Base-by-base conservation (phyloP, 2,888 invertebrate genomes). In the Eupithecia dodoneata region DNA sequence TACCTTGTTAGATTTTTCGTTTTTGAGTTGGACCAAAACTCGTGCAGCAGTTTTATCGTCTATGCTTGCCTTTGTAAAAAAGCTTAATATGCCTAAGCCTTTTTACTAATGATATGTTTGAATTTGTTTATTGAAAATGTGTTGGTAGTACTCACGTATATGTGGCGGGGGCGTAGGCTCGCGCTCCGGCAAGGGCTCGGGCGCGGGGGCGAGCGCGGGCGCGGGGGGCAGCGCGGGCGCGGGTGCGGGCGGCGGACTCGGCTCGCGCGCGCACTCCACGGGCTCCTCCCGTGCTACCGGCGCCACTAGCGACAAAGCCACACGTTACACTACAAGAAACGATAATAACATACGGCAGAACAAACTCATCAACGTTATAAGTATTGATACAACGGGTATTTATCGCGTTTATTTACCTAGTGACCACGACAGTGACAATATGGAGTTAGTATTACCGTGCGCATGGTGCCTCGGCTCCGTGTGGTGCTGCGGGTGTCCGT, bases 161-260 rank as follows among this genome's bases (percentile, higher is more conserved):
- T 85, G 86, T 74, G 90, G 89, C 82, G 87, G 88, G 78, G 90
- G 88, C 80, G 85, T 80, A 78, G 89, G 87, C 83, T 88, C 90
- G 75, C 85, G 87, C 85, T 87, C 87, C 7, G 63, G 86, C 83
- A 86, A 87, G 73, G 84, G 83, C 83, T 59, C 59, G 3, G 85
- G 85, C 80, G 74, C 84, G 49, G 83, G 84, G 83, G 79, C 86
- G n/a, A 70, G 73, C 72, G 52, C 63, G 71, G 76, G 76, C 73
- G 75, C 69, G 73, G 71, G 87, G 79, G 85, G 86, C 65, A 84
- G 74, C 75, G 30, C 75, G n/a, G 90, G 85, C 91, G 76, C 83
- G 83, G 87, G 85, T 42, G 85, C 59, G 47, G 77, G 55, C 69
- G 92, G 73, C 65, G 76, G 71, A n/a, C 73, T 6, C 72, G 49